Conservation (phyloP, 2,888 invertebrate genomes). For the Allygus modestus region DNA sequence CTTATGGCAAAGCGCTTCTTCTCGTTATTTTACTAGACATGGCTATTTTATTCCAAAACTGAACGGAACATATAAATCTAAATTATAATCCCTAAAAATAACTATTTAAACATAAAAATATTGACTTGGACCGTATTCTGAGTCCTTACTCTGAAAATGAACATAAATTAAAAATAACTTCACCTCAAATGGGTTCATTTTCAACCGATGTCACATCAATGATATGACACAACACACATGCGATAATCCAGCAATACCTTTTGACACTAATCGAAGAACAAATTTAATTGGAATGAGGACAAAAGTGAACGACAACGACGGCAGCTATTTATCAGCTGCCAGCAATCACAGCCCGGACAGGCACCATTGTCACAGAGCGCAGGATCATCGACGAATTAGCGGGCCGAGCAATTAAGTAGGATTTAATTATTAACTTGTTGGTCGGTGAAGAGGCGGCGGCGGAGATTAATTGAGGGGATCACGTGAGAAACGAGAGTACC, state of each 20-base stretch:
- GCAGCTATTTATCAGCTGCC: background rate
- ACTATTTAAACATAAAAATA: too few species aligned
- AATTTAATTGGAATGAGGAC: background rate
- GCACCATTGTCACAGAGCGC: conserved; percentile 6
- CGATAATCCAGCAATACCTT: background rate
- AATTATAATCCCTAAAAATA: too few species aligned
- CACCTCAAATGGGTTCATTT: too few species aligned
- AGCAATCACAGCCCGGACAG: background rate
- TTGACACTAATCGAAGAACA: background rate
- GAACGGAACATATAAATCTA: too few species aligned
- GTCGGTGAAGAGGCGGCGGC: conserved; percentile 31
- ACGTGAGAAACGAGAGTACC: conserved; percentile 26
- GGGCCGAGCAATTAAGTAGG: background rate
- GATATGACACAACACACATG: too few species aligned
- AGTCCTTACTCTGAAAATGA: too few species aligned
- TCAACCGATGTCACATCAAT: too few species aligned
- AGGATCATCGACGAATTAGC: conserved; percentile 30
- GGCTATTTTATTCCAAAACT: too few species aligned
- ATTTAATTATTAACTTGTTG: conserved; percentile 49
- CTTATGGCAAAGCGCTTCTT: too few species aligned
- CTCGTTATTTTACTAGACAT: too few species aligned
- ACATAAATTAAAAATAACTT: too few species aligned
- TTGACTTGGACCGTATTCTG: too few species aligned
- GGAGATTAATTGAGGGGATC: conserved; percentile 33
- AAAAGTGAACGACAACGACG: background rate